Evolutionary conservation across 2,113 vertebrate species (phyloP).

Genomic region (Empidonax traillii): DNA sequence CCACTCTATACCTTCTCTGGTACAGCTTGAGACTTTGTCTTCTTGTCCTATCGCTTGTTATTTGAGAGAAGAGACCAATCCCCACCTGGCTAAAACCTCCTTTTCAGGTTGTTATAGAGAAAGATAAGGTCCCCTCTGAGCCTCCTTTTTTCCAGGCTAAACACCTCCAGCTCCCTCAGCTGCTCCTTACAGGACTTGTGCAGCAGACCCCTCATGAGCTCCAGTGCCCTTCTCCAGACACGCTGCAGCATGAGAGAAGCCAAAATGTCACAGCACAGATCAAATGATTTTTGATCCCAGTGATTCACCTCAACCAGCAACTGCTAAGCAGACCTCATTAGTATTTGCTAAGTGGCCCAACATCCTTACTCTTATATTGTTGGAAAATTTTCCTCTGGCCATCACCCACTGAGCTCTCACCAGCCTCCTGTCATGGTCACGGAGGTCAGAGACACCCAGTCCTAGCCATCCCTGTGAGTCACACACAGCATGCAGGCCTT

Average conservation of each 20-base stretch:
- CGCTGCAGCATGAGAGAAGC: background rate
- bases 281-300: fast-evolving
- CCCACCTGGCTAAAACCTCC: background rate
- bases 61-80: fast-evolving
- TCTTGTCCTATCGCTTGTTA: background rate
- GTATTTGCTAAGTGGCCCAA: background rate
- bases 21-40: background rate
- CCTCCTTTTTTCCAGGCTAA: background rate
- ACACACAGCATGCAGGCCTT: background rate
- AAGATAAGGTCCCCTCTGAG: background rate
- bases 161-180: background rate
- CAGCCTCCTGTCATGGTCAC: fast-evolving
- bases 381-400: background rate
- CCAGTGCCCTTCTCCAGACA: background rate
- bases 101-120: background rate
- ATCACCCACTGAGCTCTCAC: background rate
- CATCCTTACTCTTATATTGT: fast-evolving
- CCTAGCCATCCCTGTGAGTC: background rate
- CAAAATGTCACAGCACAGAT: background rate
- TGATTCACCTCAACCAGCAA: background rate
- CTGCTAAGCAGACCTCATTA: background rate
- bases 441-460: background rate
- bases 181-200: background rate
- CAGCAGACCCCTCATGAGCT: background rate
- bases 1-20: background rate